Evolutionary conservation across 2,113 vertebrate genomes (phyloP).

Genomic region (Myiagra hebetior): DNA sequence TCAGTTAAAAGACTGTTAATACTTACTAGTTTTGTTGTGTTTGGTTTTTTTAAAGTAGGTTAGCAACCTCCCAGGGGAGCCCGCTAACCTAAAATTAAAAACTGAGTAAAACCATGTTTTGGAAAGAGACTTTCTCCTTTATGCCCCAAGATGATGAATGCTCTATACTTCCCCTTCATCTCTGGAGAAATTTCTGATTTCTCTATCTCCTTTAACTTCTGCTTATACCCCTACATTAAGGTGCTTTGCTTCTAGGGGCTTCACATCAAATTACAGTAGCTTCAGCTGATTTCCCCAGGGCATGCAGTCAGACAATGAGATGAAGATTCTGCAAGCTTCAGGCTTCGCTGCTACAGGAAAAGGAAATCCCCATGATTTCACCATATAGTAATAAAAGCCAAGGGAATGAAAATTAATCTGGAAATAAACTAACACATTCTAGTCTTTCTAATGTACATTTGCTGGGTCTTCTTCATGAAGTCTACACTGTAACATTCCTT

Average conservation of each 20-base stretch:
- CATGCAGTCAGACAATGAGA: background rate
- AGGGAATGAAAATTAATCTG: background rate
- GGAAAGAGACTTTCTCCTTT: conserved; percentile 11
- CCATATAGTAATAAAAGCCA: background rate
- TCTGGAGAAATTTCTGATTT: background rate
- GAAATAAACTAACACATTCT: background rate
- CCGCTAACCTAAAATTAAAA: conserved; percentile 34
- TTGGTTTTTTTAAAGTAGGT: background rate
- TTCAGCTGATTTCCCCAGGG: conserved; percentile 9
- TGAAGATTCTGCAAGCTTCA: background rate
- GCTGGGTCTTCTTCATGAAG: background rate
- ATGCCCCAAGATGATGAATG: background rate
- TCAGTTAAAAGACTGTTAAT: background rate
- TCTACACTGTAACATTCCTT: background rate
- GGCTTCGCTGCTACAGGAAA: conserved; percentile 31
- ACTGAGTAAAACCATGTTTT: conserved; percentile 11
- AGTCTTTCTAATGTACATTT: background rate
- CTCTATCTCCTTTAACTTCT: background rate
- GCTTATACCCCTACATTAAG: background rate
- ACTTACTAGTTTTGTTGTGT: background rate
- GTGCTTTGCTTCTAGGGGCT: background rate
- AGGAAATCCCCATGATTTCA: conserved; percentile 45
- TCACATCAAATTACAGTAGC: background rate
- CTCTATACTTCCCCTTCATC: background rate
- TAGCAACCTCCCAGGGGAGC: conserved; percentile 47